A percentile compares a stretch with the other conserved stretches of the same genome.
phyloP scores from a whole-genome alignment of 1,140 invertebrate genomes.

The Meloidogyne chitwoodi region DNA sequence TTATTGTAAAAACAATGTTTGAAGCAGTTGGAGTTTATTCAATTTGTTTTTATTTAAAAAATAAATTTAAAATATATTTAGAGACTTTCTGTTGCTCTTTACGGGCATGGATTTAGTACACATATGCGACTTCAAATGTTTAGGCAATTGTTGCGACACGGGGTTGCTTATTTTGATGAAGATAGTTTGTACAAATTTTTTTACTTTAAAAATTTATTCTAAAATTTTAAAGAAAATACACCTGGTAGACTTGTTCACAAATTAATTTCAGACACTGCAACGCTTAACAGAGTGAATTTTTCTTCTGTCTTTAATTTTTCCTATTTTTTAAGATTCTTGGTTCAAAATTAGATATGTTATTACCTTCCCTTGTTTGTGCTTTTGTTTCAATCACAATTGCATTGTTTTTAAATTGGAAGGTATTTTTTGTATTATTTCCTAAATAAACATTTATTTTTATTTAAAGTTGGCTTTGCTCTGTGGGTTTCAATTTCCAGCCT shows the following conservation, averaged over 20 bases:
- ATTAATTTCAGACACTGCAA: slow-evolving; percentile 53
- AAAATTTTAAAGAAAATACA: slow-evolving; percentile 30
- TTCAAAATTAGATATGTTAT: slow-evolving; percentile 50
- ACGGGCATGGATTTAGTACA: slow-evolving; percentile 53
- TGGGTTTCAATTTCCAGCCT: slow-evolving; percentile 55
- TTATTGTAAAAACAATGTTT: slow-evolving; percentile 53
- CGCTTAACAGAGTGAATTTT: slow-evolving; percentile 44
- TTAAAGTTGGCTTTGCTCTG: slow-evolving; percentile 47
- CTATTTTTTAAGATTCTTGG: slow-evolving; percentile 42
- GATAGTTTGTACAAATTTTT: slow-evolving; percentile 20
- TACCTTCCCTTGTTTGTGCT: slow-evolving; percentile 53
- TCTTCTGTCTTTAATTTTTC: not conserved
- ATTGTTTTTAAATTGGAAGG: slow-evolving; percentile 56
- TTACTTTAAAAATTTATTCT: too few species aligned
- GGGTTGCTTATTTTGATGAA: slow-evolving; percentile 56
- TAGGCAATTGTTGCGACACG: slow-evolving; percentile 49
- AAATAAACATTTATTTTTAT: not conserved
- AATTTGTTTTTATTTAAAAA: not conserved
- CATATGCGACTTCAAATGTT: slow-evolving; percentile 55
- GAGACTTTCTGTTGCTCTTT: slow-evolving; percentile 52
- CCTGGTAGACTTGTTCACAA: slow-evolving; percentile 52
- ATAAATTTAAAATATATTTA: slow-evolving; percentile 25
- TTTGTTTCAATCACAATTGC: slow-evolving; percentile 49
- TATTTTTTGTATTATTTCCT: not conserved
- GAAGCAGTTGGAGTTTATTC: slow-evolving; percentile 46